Conservation (phyloP, 2,797 vertebrate species). For the Orestias chungarensis region DNA sequence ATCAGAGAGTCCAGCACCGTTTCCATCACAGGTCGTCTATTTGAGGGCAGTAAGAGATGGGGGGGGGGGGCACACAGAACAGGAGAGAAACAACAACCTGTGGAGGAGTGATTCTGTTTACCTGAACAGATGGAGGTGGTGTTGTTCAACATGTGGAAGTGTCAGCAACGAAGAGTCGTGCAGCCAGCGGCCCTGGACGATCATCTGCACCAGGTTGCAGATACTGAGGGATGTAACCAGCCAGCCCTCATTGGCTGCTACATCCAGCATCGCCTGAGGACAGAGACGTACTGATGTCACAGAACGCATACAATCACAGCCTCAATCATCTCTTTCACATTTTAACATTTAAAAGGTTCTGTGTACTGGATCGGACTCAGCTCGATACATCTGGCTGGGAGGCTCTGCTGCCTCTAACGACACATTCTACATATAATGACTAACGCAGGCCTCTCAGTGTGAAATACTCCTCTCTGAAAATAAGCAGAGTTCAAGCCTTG, state of each 20-base stretch:
- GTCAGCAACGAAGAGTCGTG: slow-evolving; percentile 90
- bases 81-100: not conserved
- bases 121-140: slow-evolving; percentile 91
- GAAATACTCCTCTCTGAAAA: too few relatives aligned
- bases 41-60: not conserved
- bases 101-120: slow-evolving; percentile 50
- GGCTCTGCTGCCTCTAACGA: too few relatives aligned
- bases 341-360: not conserved
- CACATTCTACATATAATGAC: not conserved
- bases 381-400: too few relatives aligned
- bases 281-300: not conserved
- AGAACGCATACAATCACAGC: not conserved
- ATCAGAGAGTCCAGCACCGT: not conserved
- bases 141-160: slow-evolving; percentile 88
- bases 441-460: not conserved
- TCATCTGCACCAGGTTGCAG: slow-evolving; percentile 93
- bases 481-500: not conserved
- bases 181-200: slow-evolving; percentile 93
- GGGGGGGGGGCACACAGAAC: not conserved
- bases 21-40: not conserved
- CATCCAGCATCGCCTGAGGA: slow-evolving; percentile 92
- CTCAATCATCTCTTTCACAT: not conserved
- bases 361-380: not conserved
- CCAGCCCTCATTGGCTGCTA: slow-evolving; percentile 94
- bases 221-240: slow-evolving; percentile 89